Base-by-base conservation (phyloP, 1,140 invertebrate species). In the Orius laevigatus region DNA sequence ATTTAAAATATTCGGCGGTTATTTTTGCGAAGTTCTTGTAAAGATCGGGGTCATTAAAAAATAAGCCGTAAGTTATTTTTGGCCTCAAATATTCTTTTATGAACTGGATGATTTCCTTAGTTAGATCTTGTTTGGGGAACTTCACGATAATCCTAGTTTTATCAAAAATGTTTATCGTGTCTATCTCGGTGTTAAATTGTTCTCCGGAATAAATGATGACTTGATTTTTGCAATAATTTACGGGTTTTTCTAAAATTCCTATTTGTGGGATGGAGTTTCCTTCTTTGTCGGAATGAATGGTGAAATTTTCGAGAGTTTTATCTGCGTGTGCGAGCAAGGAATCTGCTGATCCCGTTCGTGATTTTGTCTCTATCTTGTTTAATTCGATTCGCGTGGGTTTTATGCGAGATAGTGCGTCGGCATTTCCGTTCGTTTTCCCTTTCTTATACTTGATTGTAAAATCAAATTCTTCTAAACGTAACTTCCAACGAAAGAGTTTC, bases 321-420 rank as follows among this genome's bases (percentile, higher is more conserved):
- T 25, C 25, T 3, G 8, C 25, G 25, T 25, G 3, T 3, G 25
- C 25, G 25, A 25, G 25, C 8, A 8, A 25, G 25, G 25, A 25
- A 8, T 25, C 8, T 25, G n/a, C n/a, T 25, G 25, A n/a, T n/a
- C n/a, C n/a, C n/a, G 25, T 25, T 8, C 3, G 25, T 25, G 25
- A n/a, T n/a, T 25, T 25, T 25, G 8, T 8, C 8, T 25, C 25
- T 3, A 64, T 62, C 39, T 72, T 64, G 50, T 70, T 71, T 0
- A 68, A 48, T 10, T 60, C 63, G 32, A 63, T 59, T 3, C 74
- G 53, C 63, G 66, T 74, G 53, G 25, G 25, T 25, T 47, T 12
- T 47, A 5, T 8, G 34, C 55, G 45, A 20, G 51, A 56, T 5
- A 59, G 47, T 1, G 50, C 53, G 18, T 58, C 58, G 0, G 50